Evolutionary conservation across 2,888 invertebrate species (phyloP).

Genomic region (Ectemnius cavifrons): DNA sequence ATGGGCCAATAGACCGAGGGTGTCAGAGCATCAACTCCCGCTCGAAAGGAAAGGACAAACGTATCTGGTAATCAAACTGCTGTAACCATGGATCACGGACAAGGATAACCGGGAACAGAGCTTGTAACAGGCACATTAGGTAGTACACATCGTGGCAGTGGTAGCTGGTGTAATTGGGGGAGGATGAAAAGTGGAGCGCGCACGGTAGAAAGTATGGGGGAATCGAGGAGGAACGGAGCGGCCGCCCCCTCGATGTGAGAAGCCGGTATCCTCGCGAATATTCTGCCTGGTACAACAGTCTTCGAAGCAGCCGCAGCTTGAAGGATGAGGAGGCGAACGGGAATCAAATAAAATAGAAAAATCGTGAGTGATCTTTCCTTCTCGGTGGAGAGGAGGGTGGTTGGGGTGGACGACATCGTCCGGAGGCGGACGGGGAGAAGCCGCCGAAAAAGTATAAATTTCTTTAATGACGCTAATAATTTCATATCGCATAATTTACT

Average conservation of each 20-base stretch:
- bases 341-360: constrained; percentile 74
- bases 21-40: constrained; percentile 38
- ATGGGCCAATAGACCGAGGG: constrained; percentile 33
- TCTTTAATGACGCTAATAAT: constrained; percentile 78
- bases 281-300: constrained; percentile 30
- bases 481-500: constrained; percentile 79
- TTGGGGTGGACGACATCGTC: constrained; percentile 39
- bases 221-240: constrained; percentile 50
- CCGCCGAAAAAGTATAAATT: constrained; percentile 76
- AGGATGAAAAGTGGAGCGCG: constrained; percentile 53
- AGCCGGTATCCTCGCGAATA: no score
- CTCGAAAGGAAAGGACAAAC: constrained; percentile 42
- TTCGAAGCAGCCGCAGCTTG: constrained; percentile 19
- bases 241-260: no score
- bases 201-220: constrained; percentile 25
- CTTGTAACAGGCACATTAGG: constrained; percentile 77
- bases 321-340: constrained; percentile 28
- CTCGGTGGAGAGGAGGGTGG: constrained; percentile 41
- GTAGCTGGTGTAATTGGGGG: constrained; percentile 27
- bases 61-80: constrained; percentile 72
- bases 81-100: constrained; percentile 75
- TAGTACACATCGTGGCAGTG: constrained; percentile 55
- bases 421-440: constrained; percentile 32
- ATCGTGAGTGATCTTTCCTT: constrained; percentile 66
- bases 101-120: constrained; percentile 76